Evolutionary conservation across 2,888 invertebrate genomes (phyloP).

Genomic region (Geotrupes spiniger): DNA sequence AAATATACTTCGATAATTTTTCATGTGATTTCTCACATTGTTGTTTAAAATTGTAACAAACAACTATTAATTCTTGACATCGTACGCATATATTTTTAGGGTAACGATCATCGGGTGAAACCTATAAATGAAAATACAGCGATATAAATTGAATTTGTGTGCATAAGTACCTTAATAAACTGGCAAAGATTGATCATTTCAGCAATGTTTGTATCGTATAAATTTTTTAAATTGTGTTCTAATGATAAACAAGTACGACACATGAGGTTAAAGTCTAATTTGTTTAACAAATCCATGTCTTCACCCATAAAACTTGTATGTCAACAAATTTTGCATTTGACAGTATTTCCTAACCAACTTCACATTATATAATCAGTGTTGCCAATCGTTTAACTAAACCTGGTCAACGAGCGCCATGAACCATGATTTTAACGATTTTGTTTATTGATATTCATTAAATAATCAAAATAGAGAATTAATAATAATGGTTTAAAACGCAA

Average conservation of each 20-base stretch:
- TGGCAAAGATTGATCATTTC: slow-evolving; percentile 27
- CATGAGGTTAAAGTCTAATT: slow-evolving; percentile 21
- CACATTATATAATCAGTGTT: too few species aligned
- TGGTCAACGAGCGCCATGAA: too few species aligned
- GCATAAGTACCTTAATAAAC: slow-evolving; percentile 25
- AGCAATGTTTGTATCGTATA: slow-evolving; percentile 26
- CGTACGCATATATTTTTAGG: slow-evolving; percentile 34
- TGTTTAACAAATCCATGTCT: too few species aligned
- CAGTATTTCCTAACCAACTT: too few species aligned
- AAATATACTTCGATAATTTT: slow-evolving; percentile 5
- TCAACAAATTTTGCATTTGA: too few species aligned
- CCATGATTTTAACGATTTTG: too few species aligned
- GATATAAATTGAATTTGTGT: neutral
- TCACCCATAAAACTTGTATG: too few species aligned
- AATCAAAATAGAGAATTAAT: too few species aligned
- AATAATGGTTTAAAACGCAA: too few species aligned
- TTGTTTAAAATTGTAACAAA: slow-evolving; percentile 35
- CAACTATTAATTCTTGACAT: slow-evolving; percentile 30
- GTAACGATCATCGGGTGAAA: slow-evolving; percentile 28
- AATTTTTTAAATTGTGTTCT: slow-evolving; percentile 20
- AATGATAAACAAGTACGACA: slow-evolving; percentile 30
- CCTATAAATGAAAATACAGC: slow-evolving; percentile 20
- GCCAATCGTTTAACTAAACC: too few species aligned
- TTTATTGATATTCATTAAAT: too few species aligned
- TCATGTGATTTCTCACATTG: slow-evolving; percentile 33